Percentiles rank a stretch among this genome's conserved stretches.
Evolutionary conservation across 2,888 invertebrate genomes (phyloP).

Genomic region (Laspeyria flexula): DNA sequence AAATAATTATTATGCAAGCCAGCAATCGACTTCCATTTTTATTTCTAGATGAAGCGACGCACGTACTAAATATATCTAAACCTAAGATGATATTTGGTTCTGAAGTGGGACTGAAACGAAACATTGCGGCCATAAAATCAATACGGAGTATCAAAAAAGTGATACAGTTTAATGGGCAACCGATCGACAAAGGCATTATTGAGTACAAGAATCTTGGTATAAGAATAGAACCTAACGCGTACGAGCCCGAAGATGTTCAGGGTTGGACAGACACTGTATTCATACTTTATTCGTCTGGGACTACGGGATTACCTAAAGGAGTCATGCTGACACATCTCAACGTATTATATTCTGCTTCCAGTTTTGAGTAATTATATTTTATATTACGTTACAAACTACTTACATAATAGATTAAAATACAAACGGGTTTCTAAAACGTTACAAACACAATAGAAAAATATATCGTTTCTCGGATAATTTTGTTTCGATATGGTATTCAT

Average conservation of each 20-base stretch:
- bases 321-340: conserved; percentile 89
- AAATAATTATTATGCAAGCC: too few relatives aligned
- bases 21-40: conserved; percentile 2
- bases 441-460: too few relatives aligned
- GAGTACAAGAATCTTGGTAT: conserved; percentile 39
- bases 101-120: conserved; percentile 56
- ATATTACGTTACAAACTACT: background rate
- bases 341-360: conserved; percentile 78
- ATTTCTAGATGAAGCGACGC: conserved; percentile 69
- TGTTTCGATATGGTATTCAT: too few relatives aligned
- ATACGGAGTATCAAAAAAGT: conserved; percentile 76
- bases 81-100: conserved; percentile 89
- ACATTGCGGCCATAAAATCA: conserved; percentile 50
- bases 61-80: conserved; percentile 88
- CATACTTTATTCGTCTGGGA: conserved; percentile 88
- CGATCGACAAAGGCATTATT: conserved; percentile 39
- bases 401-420: background rate
- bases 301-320: conserved; percentile 92
- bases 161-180: conserved; percentile 87
- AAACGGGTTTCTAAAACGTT: background rate
- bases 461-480: too few relatives aligned
- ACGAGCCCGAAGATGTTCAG: conserved; percentile 48
- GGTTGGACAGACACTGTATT: conserved; percentile 58
- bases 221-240: conserved; percentile 38
- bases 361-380: conserved; percentile 63